Percentiles rank a stretch among this genome's conserved stretches.
Conservation (phyloP, 2,888 invertebrate genomes). For the Ditylenchus weischeri region DNA sequence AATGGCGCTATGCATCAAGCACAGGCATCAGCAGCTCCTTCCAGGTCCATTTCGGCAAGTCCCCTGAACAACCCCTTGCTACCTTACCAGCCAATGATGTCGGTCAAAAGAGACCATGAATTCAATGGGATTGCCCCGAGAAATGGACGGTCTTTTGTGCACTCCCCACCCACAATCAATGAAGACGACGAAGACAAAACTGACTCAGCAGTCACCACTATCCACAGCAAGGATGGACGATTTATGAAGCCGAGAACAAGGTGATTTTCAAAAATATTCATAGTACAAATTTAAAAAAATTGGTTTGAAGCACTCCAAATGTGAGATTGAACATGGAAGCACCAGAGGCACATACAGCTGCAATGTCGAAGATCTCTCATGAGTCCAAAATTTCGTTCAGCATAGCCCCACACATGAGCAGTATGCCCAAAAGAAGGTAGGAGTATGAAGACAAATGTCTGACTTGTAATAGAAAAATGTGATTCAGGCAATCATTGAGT, state of each 20-base stretch:
- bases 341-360: too few relatives aligned
- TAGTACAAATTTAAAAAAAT: conserved; percentile 9
- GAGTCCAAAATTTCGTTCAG: too few relatives aligned
- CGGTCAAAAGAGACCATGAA: conserved; percentile 1
- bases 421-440: too few relatives aligned
- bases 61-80: conserved; percentile 6
- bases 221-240: conserved; percentile 8
- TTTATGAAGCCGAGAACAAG: neutral
- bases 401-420: neutral
- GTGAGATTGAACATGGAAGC: conserved; percentile 15
- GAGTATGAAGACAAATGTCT: too few relatives aligned
- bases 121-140: neutral
- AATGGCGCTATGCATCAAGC: neutral
- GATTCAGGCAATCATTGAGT: conserved; percentile 8
- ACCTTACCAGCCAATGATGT: neutral
- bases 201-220: conserved; percentile 14
- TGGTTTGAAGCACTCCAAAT: conserved; percentile 21
- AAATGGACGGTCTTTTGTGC: conserved; percentile 10
- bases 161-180: conserved; percentile 27
- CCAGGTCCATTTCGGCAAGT: conserved; percentile 18
- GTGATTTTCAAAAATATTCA: neutral
- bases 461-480: neutral
- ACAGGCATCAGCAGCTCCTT: conserved; percentile 8
- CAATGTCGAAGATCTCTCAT: too few relatives aligned
- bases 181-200: conserved; percentile 24